Percentiles rank a stretch among this genome's conserved stretches.
phyloP scores from a whole-genome alignment of 2,113 vertebrate species.

The Neogale vison region DNA sequence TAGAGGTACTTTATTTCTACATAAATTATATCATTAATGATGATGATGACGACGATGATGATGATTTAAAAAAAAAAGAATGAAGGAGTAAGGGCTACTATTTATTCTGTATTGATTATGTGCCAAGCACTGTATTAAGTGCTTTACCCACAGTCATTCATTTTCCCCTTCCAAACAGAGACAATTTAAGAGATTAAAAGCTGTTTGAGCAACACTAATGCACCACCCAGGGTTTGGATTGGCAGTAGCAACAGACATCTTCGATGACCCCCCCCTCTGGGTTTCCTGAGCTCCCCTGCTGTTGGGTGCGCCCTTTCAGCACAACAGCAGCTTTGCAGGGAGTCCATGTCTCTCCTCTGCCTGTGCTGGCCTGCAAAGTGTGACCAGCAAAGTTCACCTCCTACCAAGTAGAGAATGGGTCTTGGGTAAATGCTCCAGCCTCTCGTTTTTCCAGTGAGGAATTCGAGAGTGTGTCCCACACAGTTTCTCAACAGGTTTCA shows the following conservation, averaged over 20 bases:
- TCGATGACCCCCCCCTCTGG: too few species aligned
- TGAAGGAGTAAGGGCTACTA: not conserved
- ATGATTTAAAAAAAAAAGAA: not conserved
- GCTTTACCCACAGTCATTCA: not conserved
- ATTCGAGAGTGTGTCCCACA: not conserved
- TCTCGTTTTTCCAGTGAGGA: not conserved
- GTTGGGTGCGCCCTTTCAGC: not conserved
- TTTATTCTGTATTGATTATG: not conserved
- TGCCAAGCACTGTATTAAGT: not conserved
- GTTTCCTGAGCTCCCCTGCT: not conserved
- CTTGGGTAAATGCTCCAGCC: not conserved
- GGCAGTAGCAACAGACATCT: not conserved
- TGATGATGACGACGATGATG: not conserved
- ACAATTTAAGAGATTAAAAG: not conserved
- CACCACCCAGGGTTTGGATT: not conserved
- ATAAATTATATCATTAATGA: not conserved
- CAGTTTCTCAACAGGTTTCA: not conserved
- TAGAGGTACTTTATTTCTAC: not conserved
- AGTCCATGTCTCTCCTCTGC: not conserved
- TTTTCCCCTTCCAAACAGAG: not conserved
- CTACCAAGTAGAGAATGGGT: not conserved
- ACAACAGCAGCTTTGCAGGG: too few species aligned
- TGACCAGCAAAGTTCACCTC: not conserved
- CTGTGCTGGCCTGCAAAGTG: not conserved
- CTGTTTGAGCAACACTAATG: not conserved